A percentile compares a stretch with the other conserved stretches of the same genome.
Conservation (phyloP, 2,797 vertebrate species). For the Chloroceryle amazona region DNA sequence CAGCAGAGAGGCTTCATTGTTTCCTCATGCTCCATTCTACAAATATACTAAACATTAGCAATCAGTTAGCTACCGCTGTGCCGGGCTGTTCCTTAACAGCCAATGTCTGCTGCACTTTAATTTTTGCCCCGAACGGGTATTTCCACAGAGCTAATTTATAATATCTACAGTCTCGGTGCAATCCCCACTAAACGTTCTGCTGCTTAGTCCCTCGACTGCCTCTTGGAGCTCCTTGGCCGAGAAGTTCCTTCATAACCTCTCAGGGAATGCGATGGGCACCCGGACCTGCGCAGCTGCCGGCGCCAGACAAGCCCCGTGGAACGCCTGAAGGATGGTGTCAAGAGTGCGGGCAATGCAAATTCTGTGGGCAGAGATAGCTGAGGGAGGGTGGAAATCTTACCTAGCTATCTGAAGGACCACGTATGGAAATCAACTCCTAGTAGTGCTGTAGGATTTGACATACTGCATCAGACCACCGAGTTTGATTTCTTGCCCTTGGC, state of each 20-base stretch:
- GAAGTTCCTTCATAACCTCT: background rate
- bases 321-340: constrained; percentile 25
- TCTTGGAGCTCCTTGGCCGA: background rate
- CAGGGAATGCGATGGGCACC: background rate
- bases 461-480: background rate
- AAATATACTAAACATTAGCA: background rate
- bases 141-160: background rate
- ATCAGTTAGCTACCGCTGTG: background rate
- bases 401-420: constrained; percentile 4
- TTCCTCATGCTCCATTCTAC: constrained; percentile 35
- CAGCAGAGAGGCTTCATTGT: constrained; percentile 14
- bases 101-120: background rate
- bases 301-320: background rate
- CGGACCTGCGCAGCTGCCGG: background rate
- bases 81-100: background rate
- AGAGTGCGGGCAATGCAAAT: constrained; percentile 4
- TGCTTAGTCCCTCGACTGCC: background rate
- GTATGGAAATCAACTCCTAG: constrained; percentile 20
- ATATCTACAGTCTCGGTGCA: background rate
- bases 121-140: constrained; percentile 22
- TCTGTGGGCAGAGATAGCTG: background rate
- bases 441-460: background rate
- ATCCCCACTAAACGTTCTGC: background rate
- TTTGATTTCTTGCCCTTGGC: constrained; percentile 20
- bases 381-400: background rate